phyloP scores from a whole-genome alignment of 2,113 vertebrate species.

The Peromyscus polionotus region DNA sequence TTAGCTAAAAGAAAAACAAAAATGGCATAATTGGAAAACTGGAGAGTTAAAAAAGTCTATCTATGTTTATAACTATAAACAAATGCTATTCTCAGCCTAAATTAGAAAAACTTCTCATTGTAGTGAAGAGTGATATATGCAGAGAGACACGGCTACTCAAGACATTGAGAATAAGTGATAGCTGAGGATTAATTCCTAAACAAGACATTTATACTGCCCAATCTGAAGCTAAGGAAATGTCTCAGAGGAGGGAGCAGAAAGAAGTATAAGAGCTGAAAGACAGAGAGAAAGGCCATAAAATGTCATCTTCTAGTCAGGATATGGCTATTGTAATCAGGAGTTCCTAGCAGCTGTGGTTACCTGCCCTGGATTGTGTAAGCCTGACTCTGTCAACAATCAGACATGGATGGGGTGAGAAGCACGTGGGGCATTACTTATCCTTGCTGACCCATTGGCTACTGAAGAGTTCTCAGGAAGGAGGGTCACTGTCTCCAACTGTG shows the following conservation, averaged over 20 bases:
- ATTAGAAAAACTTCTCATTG: background rate
- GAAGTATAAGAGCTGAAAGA: background rate
- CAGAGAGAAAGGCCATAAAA: background rate
- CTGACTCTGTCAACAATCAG: background rate
- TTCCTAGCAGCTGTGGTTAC: background rate
- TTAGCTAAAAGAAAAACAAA: background rate
- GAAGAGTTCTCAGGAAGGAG: background rate
- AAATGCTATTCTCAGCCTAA: background rate
- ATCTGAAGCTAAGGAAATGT: background rate
- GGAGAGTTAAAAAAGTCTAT: background rate
- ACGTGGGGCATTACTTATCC: background rate
- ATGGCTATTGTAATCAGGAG: background rate
- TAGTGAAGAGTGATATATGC: background rate
- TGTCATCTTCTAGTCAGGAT: background rate
- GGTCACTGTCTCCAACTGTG: background rate
- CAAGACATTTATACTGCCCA: background rate
- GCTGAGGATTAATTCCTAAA: background rate
- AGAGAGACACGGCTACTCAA: background rate
- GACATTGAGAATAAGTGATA: background rate
- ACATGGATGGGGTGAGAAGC: background rate
- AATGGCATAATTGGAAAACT: background rate
- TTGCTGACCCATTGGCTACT: background rate
- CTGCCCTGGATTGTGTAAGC: background rate
- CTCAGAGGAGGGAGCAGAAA: background rate
- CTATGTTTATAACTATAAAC: background rate